Evolutionary conservation across 2,888 invertebrate species (phyloP), one percentile per base, ranked within the genome.

Genomic region (Melipona bicolor): DNA sequence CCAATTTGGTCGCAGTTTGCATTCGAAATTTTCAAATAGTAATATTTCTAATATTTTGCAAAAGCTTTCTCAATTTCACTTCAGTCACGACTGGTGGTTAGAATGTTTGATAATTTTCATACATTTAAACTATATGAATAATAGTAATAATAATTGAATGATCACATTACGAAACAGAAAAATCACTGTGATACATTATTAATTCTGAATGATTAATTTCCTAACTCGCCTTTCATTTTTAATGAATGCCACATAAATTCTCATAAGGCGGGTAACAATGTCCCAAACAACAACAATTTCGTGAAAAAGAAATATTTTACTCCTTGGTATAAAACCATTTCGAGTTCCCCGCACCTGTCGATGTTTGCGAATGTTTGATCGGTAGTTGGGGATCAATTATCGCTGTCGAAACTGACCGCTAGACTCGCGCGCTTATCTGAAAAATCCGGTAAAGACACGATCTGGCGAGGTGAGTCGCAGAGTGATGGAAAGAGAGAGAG

Each of bases 351-450:
- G n/a, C 15, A 59, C 56, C 56, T 59, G 56, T 27, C 61, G 52
- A 80, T 78, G 50, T 80, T 56, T 36, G 64, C 36, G 32, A 19
- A 64, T 21, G 64, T 32, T 62, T 43, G n/a, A n/a, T 13, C 61
- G 52, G 69, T 81, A 67, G 69, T 74, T 59, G 79, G 73, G 64
- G 68, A 83, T 83, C 76, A 81, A 76, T 83, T 83, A 81, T 83
- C 76, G 81, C 71, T 69, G 76, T 83, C 67, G 82, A 80, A 83
- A 83, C 67, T 61, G 71, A 83, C 67, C 54, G 70, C 52, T 50
- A 70, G 36, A 43, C 77, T 52, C 27, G 4, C 11, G 72, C 17
- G 77, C 70, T 81, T 70, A 52, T 27, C 27, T 67, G 81, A 76
- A 61, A 81, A 77, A 74, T 83, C 74, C 43, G 32, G 69, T 21